Evolutionary conservation across 2,797 vertebrate species (phyloP), one percentile per base, ranked within the genome.

Genomic region (Manis pentadactyla): DNA sequence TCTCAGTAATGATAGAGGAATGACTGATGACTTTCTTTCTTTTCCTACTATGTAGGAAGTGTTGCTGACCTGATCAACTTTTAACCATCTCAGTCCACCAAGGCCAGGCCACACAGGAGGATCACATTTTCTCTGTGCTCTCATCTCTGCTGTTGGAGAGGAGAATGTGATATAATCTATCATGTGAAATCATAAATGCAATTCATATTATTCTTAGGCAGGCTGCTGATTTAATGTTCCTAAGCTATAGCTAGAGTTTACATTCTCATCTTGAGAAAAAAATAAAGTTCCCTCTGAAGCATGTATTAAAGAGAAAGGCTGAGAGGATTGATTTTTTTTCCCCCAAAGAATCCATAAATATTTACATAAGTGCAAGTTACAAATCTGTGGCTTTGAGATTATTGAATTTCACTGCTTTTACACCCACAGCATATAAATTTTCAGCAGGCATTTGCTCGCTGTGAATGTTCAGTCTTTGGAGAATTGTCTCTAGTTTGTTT

Each of bases 321-420:
- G 89, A 97, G 86, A 95, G 94, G 89, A 97, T 97, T 96, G 96
- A 96, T 97, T 96, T 97, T 61, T 86, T 79, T 68, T 0, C 1
- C 17, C 71, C 51, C 61, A 39, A 94, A 92, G 89, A 97, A 98
- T 97, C 96, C 97, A 98, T 98, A 98, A 97, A 97, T 98, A 97
- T 98, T 99, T 98, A 98, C 98, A 98, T 98, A 98, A 98, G 98
- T 61, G 2, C 97, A 97, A 98, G 98, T 98, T 98, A 98, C 98
- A 97, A 98, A 98, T 98, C 98, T 98, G 98, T 96, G 98, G 98
- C 97, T 98, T 98, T 96, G 46, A 97, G 97, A 98, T 98, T 96
- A 98, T 98, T 96, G 96, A 98, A 98, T 99, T 98, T 98, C 98
- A 98, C 97, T 82, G 59, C 98, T 98, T 97, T 98, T 98, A 92